Percentiles rank a stretch among this genome's conserved stretches.
Conservation (phyloP, 1,140 invertebrate species). For the Solenopsis invicta region DNA sequence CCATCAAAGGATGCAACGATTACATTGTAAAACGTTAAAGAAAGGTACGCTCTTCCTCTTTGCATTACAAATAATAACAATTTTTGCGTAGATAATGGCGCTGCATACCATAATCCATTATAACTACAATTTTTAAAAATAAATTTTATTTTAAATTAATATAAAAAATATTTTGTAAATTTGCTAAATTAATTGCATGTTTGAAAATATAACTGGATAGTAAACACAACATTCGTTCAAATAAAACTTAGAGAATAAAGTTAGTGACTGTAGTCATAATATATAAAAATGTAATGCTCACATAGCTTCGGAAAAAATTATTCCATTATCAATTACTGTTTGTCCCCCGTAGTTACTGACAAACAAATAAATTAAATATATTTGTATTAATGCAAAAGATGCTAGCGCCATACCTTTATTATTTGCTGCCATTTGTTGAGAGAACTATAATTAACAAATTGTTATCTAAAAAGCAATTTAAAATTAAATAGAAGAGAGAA, state of each 20-base stretch:
- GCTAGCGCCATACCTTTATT: not conserved
- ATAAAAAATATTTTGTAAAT: not conserved
- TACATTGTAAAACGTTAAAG: not conserved
- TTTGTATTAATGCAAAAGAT: not conserved
- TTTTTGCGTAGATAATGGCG: constrained; percentile 38
- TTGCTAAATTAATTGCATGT: not conserved
- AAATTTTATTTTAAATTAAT: not conserved
- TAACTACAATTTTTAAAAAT: constrained; percentile 25
- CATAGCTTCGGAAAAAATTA: not conserved
- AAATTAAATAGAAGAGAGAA: not conserved
- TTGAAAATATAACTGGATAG: no score
- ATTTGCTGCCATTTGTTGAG: not conserved
- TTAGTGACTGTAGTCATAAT: not conserved
- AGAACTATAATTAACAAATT: not conserved
- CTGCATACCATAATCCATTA: constrained; percentile 34
- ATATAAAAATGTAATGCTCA: constrained; percentile 11
- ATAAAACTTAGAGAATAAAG: not conserved
- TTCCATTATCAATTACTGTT: constrained; percentile 5
- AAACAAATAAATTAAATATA: constrained; percentile 23
- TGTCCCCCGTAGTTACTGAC: not conserved
- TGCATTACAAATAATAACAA: constrained; percentile 31
- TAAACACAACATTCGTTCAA: not conserved
- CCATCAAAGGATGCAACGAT: no score
- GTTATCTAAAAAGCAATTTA: not conserved
- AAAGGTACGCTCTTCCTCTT: not conserved